Evolutionary conservation across 2,888 invertebrate species (phyloP).

Genomic region (Metallyticus violacea): DNA sequence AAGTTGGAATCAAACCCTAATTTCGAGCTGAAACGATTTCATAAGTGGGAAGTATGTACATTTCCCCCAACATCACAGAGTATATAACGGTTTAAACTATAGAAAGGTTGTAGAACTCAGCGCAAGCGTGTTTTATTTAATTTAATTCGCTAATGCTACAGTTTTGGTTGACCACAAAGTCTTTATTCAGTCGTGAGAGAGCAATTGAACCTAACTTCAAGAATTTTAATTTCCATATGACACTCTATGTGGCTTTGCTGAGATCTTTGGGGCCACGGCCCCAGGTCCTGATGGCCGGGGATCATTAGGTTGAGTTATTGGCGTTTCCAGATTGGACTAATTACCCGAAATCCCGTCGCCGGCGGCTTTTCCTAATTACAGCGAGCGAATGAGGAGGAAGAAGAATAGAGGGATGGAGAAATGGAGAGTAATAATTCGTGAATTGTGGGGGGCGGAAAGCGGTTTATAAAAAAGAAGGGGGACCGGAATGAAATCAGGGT

Average conservation of each 20-base stretch:
- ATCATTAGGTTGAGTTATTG: slow-evolving; percentile 23
- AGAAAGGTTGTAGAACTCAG: too few species aligned
- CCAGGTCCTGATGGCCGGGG: background rate
- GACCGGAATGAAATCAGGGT: background rate
- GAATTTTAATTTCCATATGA: background rate
- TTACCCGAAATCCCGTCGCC: slow-evolving; percentile 21
- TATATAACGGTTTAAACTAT: too few species aligned
- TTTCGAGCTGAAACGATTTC: too few species aligned
- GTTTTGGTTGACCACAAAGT: background rate
- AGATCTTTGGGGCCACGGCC: background rate
- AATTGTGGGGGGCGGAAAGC: background rate
- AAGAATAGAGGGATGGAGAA: slow-evolving; percentile 1
- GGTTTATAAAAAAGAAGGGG: background rate
- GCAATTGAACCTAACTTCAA: background rate
- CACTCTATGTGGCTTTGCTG: background rate
- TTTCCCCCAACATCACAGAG: too few species aligned
- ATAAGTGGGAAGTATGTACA: too few species aligned
- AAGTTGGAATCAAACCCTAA: too few species aligned
- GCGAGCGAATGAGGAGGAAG: background rate
- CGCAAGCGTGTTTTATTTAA: too few species aligned
- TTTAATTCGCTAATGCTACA: background rate
- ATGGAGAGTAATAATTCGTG: background rate
- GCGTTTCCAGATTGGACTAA: slow-evolving; percentile 26
- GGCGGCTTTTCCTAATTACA: slow-evolving; percentile 11
- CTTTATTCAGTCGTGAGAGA: background rate